Percentiles rank a stretch among this genome's conserved stretches.
phyloP scores from a whole-genome alignment of 35 echinoderm and acorn worm species.

The Apostichopus californicus region DNA sequence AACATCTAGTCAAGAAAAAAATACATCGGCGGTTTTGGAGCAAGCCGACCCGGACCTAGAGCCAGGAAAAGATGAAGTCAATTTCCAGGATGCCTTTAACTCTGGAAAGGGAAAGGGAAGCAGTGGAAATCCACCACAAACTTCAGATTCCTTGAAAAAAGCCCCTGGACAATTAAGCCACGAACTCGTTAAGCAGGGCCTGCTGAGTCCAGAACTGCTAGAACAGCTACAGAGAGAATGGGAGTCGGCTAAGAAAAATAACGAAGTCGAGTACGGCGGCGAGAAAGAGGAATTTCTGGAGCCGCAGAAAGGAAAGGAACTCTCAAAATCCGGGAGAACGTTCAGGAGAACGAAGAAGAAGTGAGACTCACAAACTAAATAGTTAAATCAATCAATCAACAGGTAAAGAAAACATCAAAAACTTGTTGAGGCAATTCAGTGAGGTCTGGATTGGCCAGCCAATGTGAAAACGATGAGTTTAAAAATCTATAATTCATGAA shows the following conservation, averaged over 20 bases:
- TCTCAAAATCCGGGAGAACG: background rate
- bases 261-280: background rate
- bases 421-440: too few species aligned
- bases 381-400: too few species aligned
- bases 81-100: constrained; percentile 31
- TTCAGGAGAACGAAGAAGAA: constrained; percentile 20
- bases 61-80: background rate
- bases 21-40: background rate
- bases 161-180: constrained; percentile 65
- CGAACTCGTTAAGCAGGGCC: constrained; percentile 77
- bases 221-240: constrained; percentile 76
- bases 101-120: background rate
- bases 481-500: too few species aligned
- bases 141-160: constrained; percentile 26
- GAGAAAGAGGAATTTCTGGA: background rate
- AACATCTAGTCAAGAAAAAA: background rate
- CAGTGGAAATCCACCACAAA: constrained; percentile 4
- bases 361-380: too few species aligned
- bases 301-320: background rate
- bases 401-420: too few species aligned
- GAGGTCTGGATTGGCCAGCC: too few species aligned
- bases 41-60: background rate
- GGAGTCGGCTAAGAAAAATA: constrained; percentile 22
- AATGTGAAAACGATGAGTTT: too few species aligned
- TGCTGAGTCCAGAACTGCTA: constrained; percentile 71